Evolutionary conservation across 2,113 vertebrate genomes (phyloP).

Genomic region (Notarius lentiginosus): DNA sequence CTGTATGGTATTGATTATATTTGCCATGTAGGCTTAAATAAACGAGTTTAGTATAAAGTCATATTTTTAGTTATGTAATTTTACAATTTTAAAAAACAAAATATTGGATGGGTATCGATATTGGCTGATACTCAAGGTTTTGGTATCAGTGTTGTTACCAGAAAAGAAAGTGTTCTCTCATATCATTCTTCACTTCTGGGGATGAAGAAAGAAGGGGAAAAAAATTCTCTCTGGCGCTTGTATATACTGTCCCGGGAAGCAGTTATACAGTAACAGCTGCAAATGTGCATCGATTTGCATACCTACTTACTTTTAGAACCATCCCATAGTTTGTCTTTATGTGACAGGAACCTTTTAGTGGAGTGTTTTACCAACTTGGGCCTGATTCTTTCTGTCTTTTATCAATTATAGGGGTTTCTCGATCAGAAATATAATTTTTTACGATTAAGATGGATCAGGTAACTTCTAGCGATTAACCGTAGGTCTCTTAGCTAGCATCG

Average conservation of each 20-base stretch:
- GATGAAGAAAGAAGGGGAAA: too few relatives aligned
- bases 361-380: background rate
- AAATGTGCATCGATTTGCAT: background rate
- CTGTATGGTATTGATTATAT: background rate
- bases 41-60: background rate
- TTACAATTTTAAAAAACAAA: background rate
- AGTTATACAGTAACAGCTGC: background rate
- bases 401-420: background rate
- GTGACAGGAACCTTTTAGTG: background rate
- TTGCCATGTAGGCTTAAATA: background rate
- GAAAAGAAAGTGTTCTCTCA: background rate
- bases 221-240: background rate
- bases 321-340: background rate
- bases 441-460: background rate
- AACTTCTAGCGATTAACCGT: background rate
- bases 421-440: background rate
- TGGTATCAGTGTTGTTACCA: background rate
- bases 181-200: background rate
- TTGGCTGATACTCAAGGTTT: background rate
- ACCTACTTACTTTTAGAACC: background rate
- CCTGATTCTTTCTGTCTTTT: background rate
- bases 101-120: background rate
- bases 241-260: background rate
- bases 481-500: background rate
- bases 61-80: background rate